Evolutionary conservation across 2,797 vertebrate genomes (phyloP).

Genomic region (Leptatherina wallacei): DNA sequence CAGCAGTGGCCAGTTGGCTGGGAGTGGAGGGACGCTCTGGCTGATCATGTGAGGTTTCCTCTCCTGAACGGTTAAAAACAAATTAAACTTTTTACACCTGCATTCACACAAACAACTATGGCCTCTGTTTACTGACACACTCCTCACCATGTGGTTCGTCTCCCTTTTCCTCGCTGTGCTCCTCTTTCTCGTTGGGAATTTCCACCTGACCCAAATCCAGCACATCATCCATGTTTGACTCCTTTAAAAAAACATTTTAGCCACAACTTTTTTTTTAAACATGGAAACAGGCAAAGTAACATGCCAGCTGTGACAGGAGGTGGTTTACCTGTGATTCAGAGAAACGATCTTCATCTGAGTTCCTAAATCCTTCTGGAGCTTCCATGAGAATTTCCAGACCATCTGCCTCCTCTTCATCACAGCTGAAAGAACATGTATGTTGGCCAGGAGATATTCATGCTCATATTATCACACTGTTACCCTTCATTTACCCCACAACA

Average conservation of each 20-base stretch:
- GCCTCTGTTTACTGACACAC: constrained; percentile 15
- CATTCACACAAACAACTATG: constrained; percentile 9
- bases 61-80: constrained; percentile 48
- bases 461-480: neutral
- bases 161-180: constrained; percentile 51
- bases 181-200: constrained; percentile 55
- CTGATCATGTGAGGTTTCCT: constrained; percentile 55
- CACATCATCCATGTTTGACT: constrained; percentile 62
- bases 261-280: neutral
- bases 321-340: constrained; percentile 74
- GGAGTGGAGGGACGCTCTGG: constrained; percentile 58
- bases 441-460: neutral
- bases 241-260: constrained; percentile 48
- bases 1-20: constrained; percentile 53
- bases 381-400: constrained; percentile 78
- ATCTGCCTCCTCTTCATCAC: constrained; percentile 54
- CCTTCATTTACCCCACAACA: neutral
- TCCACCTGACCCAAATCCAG: constrained; percentile 67
- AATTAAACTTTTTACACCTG: constrained; percentile 9
- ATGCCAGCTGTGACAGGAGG: neutral
- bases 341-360: constrained; percentile 77
- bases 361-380: constrained; percentile 80
- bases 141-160: constrained; percentile 51
- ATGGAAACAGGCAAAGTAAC: neutral
- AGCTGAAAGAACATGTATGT: constrained; percentile 30